These are phyloP conservation scores for Halcyon smyrnensis DNA, from an alignment of 2,797 vertebrate genomes.

Conservation along the genomic window DNA sequence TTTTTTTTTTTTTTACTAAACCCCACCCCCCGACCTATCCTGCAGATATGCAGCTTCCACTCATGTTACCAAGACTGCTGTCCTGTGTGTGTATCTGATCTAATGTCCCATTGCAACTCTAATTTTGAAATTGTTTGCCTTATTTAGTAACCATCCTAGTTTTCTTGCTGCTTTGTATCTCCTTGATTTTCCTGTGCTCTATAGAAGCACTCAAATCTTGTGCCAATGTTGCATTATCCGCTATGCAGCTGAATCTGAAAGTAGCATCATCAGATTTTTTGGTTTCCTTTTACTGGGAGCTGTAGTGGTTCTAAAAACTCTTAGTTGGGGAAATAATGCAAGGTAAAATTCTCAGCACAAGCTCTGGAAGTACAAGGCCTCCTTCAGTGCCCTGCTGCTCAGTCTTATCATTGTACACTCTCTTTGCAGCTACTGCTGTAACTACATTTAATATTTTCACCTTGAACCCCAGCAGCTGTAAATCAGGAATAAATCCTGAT, in stretches of 20 bases:
- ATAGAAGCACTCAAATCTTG: not conserved
- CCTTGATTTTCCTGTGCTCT: not conserved
- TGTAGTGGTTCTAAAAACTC: not conserved
- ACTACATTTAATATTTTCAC: not conserved
- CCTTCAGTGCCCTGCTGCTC: not conserved
- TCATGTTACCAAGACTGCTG: not conserved
- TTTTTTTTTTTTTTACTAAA: not conserved
- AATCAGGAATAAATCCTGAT: not conserved
- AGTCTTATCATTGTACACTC: not conserved
- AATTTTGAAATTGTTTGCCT: conserved; percentile 2
- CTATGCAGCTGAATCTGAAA: conserved; percentile 1
- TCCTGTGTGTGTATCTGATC: not conserved
- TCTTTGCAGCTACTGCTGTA: not conserved
- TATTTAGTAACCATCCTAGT: conserved; percentile 32
- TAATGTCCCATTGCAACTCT: not conserved
- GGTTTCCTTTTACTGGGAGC: not conserved
- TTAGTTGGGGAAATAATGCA: not conserved
- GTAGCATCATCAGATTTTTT: not conserved
- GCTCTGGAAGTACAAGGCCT: not conserved
- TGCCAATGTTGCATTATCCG: not conserved
- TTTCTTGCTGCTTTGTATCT: not conserved
- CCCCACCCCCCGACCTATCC: not conserved
- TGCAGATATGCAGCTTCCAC: not conserved
- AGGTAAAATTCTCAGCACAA: not conserved
- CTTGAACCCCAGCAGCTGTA: not conserved